phyloP scores from a whole-genome alignment of 2,113 vertebrate species.

The Cynopterus brachyotis region DNA sequence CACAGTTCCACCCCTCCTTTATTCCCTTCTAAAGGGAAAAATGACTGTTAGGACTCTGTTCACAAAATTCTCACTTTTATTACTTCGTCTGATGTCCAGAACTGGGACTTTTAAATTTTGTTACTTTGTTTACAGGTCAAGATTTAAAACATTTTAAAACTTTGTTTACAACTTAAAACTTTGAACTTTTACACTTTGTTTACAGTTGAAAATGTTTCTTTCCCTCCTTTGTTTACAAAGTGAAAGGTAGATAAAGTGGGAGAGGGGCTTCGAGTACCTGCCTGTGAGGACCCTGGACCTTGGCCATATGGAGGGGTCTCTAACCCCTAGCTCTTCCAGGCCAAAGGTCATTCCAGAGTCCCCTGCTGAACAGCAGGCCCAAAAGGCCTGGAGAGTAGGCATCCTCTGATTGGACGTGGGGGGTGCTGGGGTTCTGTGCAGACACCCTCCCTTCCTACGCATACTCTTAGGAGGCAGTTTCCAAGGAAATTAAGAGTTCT shows the following conservation, averaged over 20 bases:
- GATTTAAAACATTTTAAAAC: slow-evolving; percentile 9
- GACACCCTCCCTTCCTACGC: not conserved
- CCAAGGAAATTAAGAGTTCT: slow-evolving; percentile 49
- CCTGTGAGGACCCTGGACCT: not conserved
- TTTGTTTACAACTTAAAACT: slow-evolving; percentile 63
- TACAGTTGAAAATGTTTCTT: slow-evolving; percentile 51
- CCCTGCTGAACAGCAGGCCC: not conserved
- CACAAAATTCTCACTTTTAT: slow-evolving; percentile 30
- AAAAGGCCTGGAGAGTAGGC: not conserved
- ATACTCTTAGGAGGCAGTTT: slow-evolving; percentile 50
- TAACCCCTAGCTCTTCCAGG: not conserved
- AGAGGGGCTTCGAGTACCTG: slow-evolving; percentile 13
- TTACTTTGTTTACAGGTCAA: slow-evolving; percentile 71
- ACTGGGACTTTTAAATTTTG: slow-evolving; percentile 51
- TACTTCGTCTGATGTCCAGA: slow-evolving; percentile 53
- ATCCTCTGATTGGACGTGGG: not conserved
- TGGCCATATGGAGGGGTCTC: not conserved
- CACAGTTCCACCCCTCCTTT: not conserved
- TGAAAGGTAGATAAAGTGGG: slow-evolving; percentile 31
- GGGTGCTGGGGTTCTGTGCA: not conserved
- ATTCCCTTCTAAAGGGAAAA: slow-evolving; percentile 42
- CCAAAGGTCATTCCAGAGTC: slow-evolving; percentile 24
- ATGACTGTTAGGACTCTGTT: slow-evolving; percentile 59
- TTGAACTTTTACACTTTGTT: slow-evolving; percentile 64
- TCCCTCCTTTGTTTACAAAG: slow-evolving; percentile 59